These are phyloP conservation scores for Torymus texanus DNA, from an alignment of 2,888 invertebrate genomes.

Conservation along the genomic window DNA sequence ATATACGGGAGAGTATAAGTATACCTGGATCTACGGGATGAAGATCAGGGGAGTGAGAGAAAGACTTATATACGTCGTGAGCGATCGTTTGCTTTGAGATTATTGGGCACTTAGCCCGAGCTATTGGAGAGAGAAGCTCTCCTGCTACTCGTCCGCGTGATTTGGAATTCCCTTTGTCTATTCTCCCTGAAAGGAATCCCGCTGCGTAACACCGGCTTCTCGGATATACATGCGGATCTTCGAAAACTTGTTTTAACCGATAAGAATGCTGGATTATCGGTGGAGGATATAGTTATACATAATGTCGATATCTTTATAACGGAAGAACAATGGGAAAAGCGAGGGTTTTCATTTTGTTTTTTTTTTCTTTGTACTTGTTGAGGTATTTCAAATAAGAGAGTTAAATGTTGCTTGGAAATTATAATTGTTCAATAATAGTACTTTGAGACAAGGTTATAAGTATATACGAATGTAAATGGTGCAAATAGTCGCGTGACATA, in stretches of 20 bases:
- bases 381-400: too few species aligned
- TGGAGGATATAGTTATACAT: too few species aligned
- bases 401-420: background rate
- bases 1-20: too few species aligned
- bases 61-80: background rate
- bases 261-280: too few species aligned
- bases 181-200: background rate
- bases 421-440: background rate
- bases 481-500: background rate
- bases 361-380: too few species aligned
- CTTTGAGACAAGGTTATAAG: background rate
- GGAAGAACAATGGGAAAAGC: too few species aligned
- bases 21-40: too few species aligned
- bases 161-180: background rate
- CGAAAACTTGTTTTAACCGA: too few species aligned
- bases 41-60: background rate
- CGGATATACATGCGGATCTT: too few species aligned
- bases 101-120: background rate
- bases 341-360: too few species aligned
- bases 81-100: constrained; percentile 7
- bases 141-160: background rate
- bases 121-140: background rate
- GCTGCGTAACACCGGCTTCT: background rate
- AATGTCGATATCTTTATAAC: too few species aligned
- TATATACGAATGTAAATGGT: background rate